These are phyloP conservation scores for Lepidurus apus DNA, from an alignment of 1,140 invertebrate species.

Conservation along the genomic window DNA sequence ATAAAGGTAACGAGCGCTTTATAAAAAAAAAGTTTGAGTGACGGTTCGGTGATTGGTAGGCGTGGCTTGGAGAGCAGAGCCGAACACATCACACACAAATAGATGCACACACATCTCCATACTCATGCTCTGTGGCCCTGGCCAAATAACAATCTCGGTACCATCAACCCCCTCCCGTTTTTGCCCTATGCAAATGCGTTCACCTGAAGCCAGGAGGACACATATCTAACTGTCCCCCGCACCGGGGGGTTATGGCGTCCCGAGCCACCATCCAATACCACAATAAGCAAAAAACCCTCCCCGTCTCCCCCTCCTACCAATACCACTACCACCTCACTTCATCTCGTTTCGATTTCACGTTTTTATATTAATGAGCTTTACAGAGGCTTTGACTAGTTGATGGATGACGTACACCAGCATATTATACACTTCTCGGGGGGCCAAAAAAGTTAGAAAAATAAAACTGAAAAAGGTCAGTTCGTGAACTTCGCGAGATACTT, in stretches of 20 bases:
- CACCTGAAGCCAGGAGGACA: conserved; percentile 20
- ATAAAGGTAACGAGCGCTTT: neutral
- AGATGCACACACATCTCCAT: neutral
- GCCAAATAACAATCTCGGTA: neutral
- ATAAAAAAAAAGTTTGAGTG: neutral
- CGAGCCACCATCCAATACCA: neutral
- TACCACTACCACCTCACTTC: neutral
- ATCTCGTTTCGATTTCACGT: neutral
- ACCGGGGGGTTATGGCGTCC: conserved; percentile 1
- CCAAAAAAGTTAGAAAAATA: too few species aligned
- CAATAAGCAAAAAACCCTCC: neutral
- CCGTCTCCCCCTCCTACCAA: neutral
- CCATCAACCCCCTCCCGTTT: conserved; percentile 20
- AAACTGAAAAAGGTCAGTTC: too few species aligned
- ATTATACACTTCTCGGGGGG: neutral
- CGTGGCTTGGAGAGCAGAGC: neutral
- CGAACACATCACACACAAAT: neutral
- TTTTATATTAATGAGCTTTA: neutral
- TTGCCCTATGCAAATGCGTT: conserved; percentile 11
- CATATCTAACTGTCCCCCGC: conserved; percentile 6
- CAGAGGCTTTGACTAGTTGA: neutral
- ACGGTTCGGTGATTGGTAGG: conserved; percentile 18
- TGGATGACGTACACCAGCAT: conserved; percentile 1
- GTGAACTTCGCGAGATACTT: too few species aligned
- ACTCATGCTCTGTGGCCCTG: neutral